Evolutionary conservation across 2,888 invertebrate genomes (phyloP), one percentile per base, ranked within the genome.

Genomic region (Stenichneumon culpator): DNA sequence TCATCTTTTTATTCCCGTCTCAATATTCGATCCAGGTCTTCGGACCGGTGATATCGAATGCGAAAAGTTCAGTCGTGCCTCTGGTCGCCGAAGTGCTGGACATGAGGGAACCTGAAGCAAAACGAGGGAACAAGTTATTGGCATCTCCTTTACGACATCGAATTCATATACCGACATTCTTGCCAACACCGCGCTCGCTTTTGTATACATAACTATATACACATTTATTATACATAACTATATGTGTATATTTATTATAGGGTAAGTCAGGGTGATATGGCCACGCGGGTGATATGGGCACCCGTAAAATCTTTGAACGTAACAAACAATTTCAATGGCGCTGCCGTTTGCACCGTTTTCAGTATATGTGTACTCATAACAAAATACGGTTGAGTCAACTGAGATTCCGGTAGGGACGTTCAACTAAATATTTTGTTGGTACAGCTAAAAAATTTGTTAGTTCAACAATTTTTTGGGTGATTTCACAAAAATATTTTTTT

Each of bases 91-190:
- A 81, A 73, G 72, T 83, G 75, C 79, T 63, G 63, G 19, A 63
- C 54, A 39, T 60, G 19, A 52, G 72, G 36, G 72, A 77, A 68
- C 25, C 22, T 28, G 25, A 19, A 63, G 77, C 78, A 68, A 39
- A 22, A 2, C 36, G 19, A 36, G 72, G 68, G 73, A 70, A 81
- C 86, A 87, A 89, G 85, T 91, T 89, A 89, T 89, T 87, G 89
- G 85, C 85, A 85, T 79, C 63, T 86, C 63, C 70, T 87, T 88
- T 88, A 83, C 86, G 89, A 87, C 86, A 88, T 88, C 86, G 85
- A 75, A 81, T 82, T 88, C 81, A 84, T 88, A 87, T 79, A 69
- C 77, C 87, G 67, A 82, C 79, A 86, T 87, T 90, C 87, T 87
- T 87, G 77, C 75, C 82, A 69, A 86, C 81, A 87, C 32, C 39